Conservation (phyloP, 2,113 vertebrate genomes). For the Proterorhinus semilunaris region DNA sequence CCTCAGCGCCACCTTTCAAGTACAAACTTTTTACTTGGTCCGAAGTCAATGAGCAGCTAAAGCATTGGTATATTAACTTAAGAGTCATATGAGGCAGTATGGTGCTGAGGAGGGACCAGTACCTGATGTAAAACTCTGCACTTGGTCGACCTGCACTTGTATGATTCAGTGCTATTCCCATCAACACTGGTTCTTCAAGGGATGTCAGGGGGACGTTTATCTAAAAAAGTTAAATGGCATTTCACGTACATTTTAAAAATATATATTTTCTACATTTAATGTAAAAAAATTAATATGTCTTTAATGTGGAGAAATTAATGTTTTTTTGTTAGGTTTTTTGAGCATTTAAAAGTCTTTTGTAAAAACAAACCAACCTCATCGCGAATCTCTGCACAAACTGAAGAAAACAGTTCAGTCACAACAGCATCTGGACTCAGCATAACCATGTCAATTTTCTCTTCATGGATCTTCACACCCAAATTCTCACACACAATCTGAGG, state of each 20-base stretch:
- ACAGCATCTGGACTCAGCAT: conserved; percentile 75
- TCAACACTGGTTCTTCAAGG: conserved; percentile 78
- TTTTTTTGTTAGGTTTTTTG: too few relatives aligned
- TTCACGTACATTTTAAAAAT: too few relatives aligned
- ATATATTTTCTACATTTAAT: too few relatives aligned
- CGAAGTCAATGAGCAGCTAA: conserved; percentile 82
- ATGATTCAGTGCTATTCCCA: conserved; percentile 87
- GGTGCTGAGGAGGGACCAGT: background rate
- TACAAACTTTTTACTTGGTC: conserved; percentile 81
- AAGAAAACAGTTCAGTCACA: conserved; percentile 83
- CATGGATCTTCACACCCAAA: conserved; percentile 53
- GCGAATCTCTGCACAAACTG: conserved; percentile 84
- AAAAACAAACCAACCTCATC: conserved; percentile 79
- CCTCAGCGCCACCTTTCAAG: conserved; percentile 83
- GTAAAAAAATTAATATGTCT: too few relatives aligned
- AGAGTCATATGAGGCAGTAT: background rate
- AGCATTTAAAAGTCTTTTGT: background rate
- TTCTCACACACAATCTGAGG: conserved; percentile 63
- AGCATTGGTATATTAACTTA: conserved; percentile 6
- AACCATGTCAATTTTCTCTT: conserved; percentile 70
- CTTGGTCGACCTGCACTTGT: conserved; percentile 86
- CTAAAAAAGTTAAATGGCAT: conserved; percentile 51
- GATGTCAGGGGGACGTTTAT: conserved; percentile 82
- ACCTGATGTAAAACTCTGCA: conserved; percentile 87
- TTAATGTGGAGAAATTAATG: too few relatives aligned